Evolutionary conservation across 2,797 vertebrate species (phyloP).

Genomic region (Gila robusta): DNA sequence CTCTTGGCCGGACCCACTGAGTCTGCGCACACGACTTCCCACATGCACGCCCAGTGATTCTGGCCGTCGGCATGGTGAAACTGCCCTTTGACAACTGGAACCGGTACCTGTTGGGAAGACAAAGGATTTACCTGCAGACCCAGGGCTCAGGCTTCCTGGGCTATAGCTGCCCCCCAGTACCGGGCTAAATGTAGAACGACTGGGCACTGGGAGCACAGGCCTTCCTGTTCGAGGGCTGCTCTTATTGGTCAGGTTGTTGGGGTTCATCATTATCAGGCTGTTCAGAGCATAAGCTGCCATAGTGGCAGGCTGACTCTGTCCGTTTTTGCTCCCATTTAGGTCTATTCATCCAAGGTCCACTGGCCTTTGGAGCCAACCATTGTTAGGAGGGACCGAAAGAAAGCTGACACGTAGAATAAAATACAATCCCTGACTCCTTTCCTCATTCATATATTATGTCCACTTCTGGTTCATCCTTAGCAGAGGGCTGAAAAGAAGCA

Average conservation of each 20-base stretch:
- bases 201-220: constrained; percentile 71
- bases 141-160: constrained; percentile 75
- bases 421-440: constrained; percentile 24
- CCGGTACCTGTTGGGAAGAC: constrained; percentile 71
- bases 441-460: constrained; percentile 49
- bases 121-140: constrained; percentile 66
- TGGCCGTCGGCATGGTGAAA: constrained; percentile 75
- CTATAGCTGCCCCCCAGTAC: constrained; percentile 76
- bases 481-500: constrained; percentile 40
- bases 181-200: constrained; percentile 71
- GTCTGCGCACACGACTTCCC: constrained; percentile 76
- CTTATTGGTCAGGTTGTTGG: constrained; percentile 76
- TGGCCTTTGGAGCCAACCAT: constrained; percentile 71
- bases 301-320: constrained; percentile 76
- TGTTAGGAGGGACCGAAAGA: constrained; percentile 5
- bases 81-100: constrained; percentile 70
- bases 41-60: constrained; percentile 81
- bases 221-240: constrained; percentile 72
- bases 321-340: constrained; percentile 66
- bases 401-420: constrained; percentile 5
- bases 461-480: neutral
- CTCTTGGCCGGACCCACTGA: constrained; percentile 78
- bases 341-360: constrained; percentile 63
- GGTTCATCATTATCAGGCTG: constrained; percentile 87
- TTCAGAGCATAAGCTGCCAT: constrained; percentile 89